Evolutionary conservation across 1,140 invertebrate species (phyloP).

Genomic region (Drosophila tani): DNA sequence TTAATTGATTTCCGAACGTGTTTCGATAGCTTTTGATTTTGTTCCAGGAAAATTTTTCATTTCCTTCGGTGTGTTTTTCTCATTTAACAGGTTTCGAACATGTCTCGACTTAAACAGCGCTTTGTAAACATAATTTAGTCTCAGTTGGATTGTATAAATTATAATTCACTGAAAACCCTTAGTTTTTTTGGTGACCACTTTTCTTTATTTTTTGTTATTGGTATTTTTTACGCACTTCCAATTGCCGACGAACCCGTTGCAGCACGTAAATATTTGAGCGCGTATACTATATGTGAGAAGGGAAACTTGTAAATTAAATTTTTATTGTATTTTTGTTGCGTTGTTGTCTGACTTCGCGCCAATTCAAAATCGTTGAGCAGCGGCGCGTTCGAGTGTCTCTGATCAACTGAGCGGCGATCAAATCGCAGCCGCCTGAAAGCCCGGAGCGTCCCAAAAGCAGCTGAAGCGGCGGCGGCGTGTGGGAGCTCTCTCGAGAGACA

Average conservation of each 20-base stretch:
- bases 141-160: neutral
- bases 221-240: constrained; percentile 25
- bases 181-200: neutral
- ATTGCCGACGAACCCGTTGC: constrained; percentile 24
- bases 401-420: constrained; percentile 82
- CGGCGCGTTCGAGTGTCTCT: constrained; percentile 73
- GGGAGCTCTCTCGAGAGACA: constrained; percentile 10
- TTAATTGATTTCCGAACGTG: constrained; percentile 58
- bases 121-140: constrained; percentile 1
- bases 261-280: constrained; percentile 25
- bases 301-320: constrained; percentile 24
- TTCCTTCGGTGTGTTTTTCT: neutral
- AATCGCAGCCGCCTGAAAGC: constrained; percentile 53
- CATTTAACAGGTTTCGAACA: constrained; percentile 4
- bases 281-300: constrained; percentile 17
- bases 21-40: constrained; percentile 28
- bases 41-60: constrained; percentile 25
- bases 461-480: neutral
- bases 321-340: neutral
- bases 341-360: constrained; percentile 26
- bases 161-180: neutral
- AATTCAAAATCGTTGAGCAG: constrained; percentile 55
- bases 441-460: constrained; percentile 21
- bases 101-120: neutral
- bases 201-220: neutral